These are phyloP conservation scores for Fistularia tabacaria DNA, from an alignment of 2,797 vertebrate genomes.

Conservation along the genomic window DNA sequence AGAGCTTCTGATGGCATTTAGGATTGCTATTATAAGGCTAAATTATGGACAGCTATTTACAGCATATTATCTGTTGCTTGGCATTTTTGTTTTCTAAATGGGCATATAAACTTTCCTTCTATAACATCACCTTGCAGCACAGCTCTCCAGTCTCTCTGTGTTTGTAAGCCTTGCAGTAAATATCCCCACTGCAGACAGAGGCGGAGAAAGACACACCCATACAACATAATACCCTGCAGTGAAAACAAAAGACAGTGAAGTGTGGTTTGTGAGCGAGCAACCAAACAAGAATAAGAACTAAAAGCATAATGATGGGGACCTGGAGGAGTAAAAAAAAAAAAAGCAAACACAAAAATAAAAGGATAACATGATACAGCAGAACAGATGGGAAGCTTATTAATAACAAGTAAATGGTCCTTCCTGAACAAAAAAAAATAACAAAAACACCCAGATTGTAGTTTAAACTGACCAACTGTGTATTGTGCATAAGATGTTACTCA, in stretches of 20 bases:
- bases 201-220: slow-evolving; percentile 42
- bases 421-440: too few species aligned
- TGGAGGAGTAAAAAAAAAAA: neutral
- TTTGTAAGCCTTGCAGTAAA: slow-evolving; percentile 20
- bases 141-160: slow-evolving; percentile 23
- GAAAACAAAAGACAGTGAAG: slow-evolving; percentile 8
- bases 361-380: too few species aligned
- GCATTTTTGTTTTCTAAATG: slow-evolving; percentile 12
- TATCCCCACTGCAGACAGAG: slow-evolving; percentile 38
- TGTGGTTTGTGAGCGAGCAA: neutral
- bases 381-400: too few species aligned
- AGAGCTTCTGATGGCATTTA: too few species aligned
- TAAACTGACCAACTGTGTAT: too few species aligned
- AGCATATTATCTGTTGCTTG: slow-evolving; percentile 7
- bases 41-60: neutral
- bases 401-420: too few species aligned
- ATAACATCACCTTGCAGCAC: slow-evolving; percentile 4
- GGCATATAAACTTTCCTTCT: slow-evolving; percentile 9
- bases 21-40: too few species aligned
- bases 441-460: too few species aligned
- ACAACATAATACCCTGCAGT: slow-evolving; percentile 30
- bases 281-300: neutral
- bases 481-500: too few species aligned
- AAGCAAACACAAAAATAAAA: too few species aligned
- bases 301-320: neutral